These are phyloP conservation scores for Drosophila athabasca DNA, from an alignment of 1,140 invertebrate species.

Conservation along the genomic window DNA sequence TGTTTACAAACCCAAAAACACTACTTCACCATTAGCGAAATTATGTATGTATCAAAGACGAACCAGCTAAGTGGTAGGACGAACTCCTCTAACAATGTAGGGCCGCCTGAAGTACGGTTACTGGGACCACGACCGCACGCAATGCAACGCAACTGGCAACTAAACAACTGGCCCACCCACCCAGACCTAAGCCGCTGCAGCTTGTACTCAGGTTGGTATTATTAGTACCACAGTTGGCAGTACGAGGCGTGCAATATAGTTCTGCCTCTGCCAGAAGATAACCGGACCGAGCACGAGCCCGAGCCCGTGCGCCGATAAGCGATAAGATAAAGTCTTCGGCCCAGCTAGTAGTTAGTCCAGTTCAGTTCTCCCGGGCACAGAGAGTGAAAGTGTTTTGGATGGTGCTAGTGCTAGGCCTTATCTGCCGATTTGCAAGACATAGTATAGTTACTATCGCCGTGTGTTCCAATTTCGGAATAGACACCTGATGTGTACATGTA, in stretches of 20 bases:
- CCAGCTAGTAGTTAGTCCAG: constrained; percentile 11
- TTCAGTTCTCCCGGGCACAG: neutral
- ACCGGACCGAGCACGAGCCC: constrained; percentile 14
- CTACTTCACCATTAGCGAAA: neutral
- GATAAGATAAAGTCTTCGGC: constrained; percentile 35
- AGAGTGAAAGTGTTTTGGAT: neutral
- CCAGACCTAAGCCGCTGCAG: constrained; percentile 30
- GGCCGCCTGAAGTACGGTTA: neutral
- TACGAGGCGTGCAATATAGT: too few species aligned
- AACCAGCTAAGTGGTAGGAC: constrained; percentile 1
- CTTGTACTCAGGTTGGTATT: too few species aligned
- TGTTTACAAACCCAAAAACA: neutral
- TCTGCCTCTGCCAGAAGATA: constrained; percentile 45
- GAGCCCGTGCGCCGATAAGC: constrained; percentile 2
- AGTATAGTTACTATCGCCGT: constrained; percentile 20
- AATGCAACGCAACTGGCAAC: constrained; percentile 69
- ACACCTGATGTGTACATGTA: constrained; percentile 49
- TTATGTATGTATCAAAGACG: constrained; percentile 9
- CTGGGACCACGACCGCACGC: constrained; percentile 47
- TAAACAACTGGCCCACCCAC: constrained; percentile 45
- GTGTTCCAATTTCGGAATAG: constrained; percentile 30
- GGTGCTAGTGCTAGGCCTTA: constrained; percentile 15
- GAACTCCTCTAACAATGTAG: neutral
- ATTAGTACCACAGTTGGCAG: too few species aligned
- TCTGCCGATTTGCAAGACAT: constrained; percentile 23